Conservation (phyloP, 2,113 vertebrate genomes). For the Ammodytes dubius region DNA sequence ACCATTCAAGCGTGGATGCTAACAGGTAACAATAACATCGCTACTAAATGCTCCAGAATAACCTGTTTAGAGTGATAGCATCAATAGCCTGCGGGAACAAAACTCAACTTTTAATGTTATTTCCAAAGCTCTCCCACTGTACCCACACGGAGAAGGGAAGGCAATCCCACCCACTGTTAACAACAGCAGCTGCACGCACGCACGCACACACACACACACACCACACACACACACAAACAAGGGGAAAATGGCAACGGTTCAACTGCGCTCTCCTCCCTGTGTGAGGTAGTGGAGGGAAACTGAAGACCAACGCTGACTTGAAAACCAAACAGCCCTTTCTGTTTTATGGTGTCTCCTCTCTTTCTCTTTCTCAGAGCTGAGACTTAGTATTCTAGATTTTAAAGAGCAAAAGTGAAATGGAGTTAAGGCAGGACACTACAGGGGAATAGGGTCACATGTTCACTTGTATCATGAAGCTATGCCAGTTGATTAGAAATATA, state of each 20-base stretch:
- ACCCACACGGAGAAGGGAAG: slow-evolving; percentile 13
- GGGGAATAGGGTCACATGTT: no score
- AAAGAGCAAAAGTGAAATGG: neutral
- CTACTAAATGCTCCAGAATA: neutral
- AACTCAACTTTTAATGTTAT: slow-evolving; percentile 19
- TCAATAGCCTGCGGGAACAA: slow-evolving; percentile 1
- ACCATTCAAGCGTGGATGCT: no score
- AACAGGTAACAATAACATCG: neutral
- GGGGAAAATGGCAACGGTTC: slow-evolving; percentile 59
- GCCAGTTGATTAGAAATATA: no score
- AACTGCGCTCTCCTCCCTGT: slow-evolving; percentile 16
- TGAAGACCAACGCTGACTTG: slow-evolving; percentile 22
- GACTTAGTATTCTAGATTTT: neutral
- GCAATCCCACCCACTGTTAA: slow-evolving; percentile 51
- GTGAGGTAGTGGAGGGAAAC: slow-evolving; percentile 51
- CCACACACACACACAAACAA: slow-evolving; percentile 52
- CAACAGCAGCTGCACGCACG: slow-evolving; percentile 71
- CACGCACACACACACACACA: slow-evolving; percentile 64
- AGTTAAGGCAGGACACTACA: neutral
- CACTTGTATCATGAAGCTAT: no score
- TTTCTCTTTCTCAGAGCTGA: neutral
- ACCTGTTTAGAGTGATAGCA: neutral
- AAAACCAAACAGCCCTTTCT: slow-evolving; percentile 25
- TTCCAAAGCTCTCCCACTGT: slow-evolving; percentile 32
- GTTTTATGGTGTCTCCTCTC: neutral